Evolutionary conservation across 2,113 vertebrate genomes (phyloP).

Genomic region (Bettongia penicillata): DNA sequence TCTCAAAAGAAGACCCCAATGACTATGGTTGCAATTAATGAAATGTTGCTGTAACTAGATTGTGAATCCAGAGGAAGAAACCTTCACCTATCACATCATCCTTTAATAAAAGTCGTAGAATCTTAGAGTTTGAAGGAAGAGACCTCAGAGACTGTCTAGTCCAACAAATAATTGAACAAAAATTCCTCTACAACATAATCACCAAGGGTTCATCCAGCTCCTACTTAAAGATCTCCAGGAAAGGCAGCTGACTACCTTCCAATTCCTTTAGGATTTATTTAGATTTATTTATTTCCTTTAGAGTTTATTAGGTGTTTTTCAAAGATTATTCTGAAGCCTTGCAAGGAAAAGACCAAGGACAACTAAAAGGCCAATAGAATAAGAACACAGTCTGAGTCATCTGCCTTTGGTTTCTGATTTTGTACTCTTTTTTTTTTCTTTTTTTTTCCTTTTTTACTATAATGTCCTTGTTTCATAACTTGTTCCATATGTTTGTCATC

Average conservation of each 20-base stretch:
- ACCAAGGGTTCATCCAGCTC: neutral
- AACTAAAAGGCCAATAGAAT: neutral
- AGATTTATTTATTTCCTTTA: no score
- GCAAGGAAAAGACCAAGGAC: neutral
- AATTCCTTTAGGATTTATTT: neutral
- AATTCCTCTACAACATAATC: neutral
- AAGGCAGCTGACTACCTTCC: neutral
- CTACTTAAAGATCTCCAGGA: neutral
- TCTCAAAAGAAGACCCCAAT: conserved; percentile 1
- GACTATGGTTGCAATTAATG: neutral
- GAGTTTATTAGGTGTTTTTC: neutral
- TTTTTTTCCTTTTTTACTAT: conserved; percentile 6
- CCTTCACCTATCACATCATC: neutral
- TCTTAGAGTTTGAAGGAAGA: neutral
- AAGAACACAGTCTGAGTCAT: neutral
- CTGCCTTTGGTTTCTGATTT: neutral
- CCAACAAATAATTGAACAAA: neutral
- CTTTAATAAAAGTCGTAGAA: neutral
- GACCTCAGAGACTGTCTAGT: neutral
- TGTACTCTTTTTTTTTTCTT: neutral
- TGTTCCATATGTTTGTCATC: conserved; percentile 57
- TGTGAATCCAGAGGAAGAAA: conserved; percentile 19
- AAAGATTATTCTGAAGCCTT: neutral
- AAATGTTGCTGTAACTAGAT: neutral
- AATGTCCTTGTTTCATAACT: conserved; percentile 41